These are phyloP conservation scores for Conus ventricosus DNA, from an alignment of 1,140 invertebrate species.

Conservation along the genomic window DNA sequence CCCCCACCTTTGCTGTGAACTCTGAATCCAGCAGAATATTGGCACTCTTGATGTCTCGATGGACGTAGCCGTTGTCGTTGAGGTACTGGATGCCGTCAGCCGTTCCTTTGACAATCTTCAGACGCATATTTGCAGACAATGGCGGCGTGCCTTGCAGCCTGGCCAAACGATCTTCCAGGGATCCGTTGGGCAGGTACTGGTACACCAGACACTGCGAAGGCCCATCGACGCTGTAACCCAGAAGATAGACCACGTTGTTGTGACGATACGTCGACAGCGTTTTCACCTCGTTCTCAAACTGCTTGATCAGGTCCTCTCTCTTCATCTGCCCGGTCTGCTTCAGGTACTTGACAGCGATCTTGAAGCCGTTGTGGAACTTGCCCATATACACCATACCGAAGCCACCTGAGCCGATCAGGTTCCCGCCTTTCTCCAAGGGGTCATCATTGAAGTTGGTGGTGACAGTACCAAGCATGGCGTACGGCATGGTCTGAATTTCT, in stretches of 20 bases:
- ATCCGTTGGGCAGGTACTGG: conserved; percentile 93
- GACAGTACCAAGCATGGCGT: conserved; percentile 72
- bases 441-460: conserved; percentile 69
- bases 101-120: conserved; percentile 80
- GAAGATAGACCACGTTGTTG: conserved; percentile 94
- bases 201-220: conserved; percentile 90
- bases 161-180: conserved; percentile 88
- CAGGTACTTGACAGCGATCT: conserved; percentile 81
- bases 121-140: conserved; percentile 76
- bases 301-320: conserved; percentile 71
- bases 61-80: conserved; percentile 81
- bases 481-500: conserved; percentile 60
- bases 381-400: conserved; percentile 84
- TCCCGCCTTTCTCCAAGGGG: conserved; percentile 50
- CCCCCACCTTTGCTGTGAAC: conserved; percentile 81
- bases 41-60: conserved; percentile 86
- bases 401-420: conserved; percentile 80
- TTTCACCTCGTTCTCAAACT: conserved; percentile 82
- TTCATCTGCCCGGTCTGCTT: conserved; percentile 65
- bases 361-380: conserved; percentile 52
- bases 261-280: conserved; percentile 81
- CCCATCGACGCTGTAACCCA: conserved; percentile 87
- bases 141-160: conserved; percentile 76
- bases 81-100: conserved; percentile 80
- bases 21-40: conserved; percentile 83